A percentile compares a stretch with the other conserved stretches of the same genome.
Conservation (phyloP, 30 jellyfish, hydroid and myxozoan species). For the Turritopsis dohrnii region DNA sequence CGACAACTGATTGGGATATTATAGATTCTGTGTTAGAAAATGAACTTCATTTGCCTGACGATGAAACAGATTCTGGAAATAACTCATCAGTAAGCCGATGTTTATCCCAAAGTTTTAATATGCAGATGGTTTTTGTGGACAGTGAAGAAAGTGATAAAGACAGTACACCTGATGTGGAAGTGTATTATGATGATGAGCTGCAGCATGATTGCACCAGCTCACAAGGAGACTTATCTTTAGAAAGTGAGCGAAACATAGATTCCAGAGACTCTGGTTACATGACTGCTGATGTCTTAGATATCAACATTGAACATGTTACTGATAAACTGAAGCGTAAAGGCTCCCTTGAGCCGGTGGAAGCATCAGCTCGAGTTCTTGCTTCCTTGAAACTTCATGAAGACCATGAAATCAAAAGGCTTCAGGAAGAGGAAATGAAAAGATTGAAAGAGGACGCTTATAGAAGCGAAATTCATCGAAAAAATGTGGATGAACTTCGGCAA, state of each 20-base stretch:
- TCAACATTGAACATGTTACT: slow-evolving; percentile 20
- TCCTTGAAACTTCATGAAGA: slow-evolving; percentile 19
- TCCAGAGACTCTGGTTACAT: slow-evolving; percentile 37
- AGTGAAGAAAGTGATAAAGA: slow-evolving; percentile 39
- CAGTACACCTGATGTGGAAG: slow-evolving; percentile 25
- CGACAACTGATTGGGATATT: slow-evolving; percentile 32
- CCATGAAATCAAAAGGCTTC: slow-evolving; percentile 1
- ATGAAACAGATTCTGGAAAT: background rate
- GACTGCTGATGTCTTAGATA: slow-evolving; percentile 20
- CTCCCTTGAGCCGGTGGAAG: slow-evolving; percentile 33
- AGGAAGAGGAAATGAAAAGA: background rate
- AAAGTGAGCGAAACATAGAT: slow-evolving; percentile 19
- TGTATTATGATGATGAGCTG: slow-evolving; percentile 19
- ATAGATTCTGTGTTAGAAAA: slow-evolving; percentile 28
- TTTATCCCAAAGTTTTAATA: background rate
- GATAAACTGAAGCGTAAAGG: background rate
- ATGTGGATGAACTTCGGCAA: slow-evolving; percentile 11
- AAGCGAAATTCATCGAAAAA: slow-evolving; percentile 13
- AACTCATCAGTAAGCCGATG: background rate
- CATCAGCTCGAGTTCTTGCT: slow-evolving; percentile 22
- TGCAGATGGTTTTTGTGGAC: slow-evolving; percentile 36
- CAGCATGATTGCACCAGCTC: background rate
- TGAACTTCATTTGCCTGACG: slow-evolving; percentile 9
- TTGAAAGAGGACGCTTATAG: slow-evolving; percentile 5
- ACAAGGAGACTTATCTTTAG: background rate